Conservation (phyloP, 2,797 vertebrate genomes). For the Tokudaia tokunoshimensis region DNA sequence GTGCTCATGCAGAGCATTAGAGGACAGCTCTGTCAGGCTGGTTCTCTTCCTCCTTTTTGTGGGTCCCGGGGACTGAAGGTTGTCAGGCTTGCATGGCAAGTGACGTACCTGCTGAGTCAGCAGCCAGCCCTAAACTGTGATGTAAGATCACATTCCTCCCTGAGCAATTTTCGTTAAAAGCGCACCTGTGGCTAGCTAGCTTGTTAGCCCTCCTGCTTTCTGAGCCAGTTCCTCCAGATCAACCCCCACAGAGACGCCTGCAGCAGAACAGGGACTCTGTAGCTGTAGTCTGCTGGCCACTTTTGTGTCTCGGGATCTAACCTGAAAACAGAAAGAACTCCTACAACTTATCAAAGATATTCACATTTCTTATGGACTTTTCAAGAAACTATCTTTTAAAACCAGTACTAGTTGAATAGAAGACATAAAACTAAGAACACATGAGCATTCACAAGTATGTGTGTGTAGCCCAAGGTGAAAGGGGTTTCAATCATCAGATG, state of each 20-base stretch:
- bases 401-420: neutral
- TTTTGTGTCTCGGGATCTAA: conserved; percentile 9
- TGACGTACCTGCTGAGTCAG: neutral
- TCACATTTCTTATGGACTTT: conserved; percentile 27
- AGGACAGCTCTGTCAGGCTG: neutral
- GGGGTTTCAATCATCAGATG: conserved; percentile 20
- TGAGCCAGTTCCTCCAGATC: conserved; percentile 48
- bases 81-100: neutral
- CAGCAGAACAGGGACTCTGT: neutral
- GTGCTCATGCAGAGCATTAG: neutral
- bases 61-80: neutral
- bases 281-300: conserved; percentile 17
- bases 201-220: conserved; percentile 34
- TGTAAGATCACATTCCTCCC: conserved; percentile 11
- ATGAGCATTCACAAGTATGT: neutral
- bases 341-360: neutral
- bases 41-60: neutral
- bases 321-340: neutral
- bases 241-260: neutral
- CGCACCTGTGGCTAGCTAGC: conserved; percentile 29
- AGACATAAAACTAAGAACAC: conserved; percentile 7
- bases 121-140: neutral
- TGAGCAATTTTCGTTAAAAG: conserved; percentile 60
- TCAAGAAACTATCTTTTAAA: conserved; percentile 33
- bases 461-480: neutral